phyloP scores from a whole-genome alignment of 2,888 invertebrate species.

The Hypercompe scribonia region DNA sequence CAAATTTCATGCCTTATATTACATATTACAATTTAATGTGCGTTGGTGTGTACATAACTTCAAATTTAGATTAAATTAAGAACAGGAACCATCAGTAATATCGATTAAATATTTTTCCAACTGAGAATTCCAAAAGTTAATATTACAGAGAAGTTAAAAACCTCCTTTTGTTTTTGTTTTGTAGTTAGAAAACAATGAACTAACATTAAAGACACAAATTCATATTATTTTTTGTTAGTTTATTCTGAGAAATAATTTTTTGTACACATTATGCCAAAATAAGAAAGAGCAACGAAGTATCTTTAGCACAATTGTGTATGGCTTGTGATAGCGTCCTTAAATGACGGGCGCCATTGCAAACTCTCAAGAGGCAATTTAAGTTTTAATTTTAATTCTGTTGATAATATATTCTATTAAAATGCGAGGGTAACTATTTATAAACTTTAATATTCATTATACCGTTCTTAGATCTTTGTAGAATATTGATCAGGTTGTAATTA shows the following conservation, averaged over 20 bases:
- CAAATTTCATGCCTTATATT: not conserved
- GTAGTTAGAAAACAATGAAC: not conserved
- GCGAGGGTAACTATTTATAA: not conserved
- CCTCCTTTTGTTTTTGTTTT: not conserved
- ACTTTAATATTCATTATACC: not conserved
- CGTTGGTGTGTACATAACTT: not conserved
- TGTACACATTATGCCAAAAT: not conserved
- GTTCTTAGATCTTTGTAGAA: not conserved
- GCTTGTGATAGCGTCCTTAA: conserved; percentile 33
- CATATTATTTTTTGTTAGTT: not conserved
- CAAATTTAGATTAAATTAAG: not conserved
- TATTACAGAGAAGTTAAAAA: not conserved
- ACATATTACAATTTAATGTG: not conserved
- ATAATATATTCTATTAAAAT: conserved; percentile 37
- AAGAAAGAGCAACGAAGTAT: not conserved
- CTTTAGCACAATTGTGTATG: conserved; percentile 31
- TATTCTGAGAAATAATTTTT: not conserved
- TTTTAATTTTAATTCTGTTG: conserved; percentile 44
- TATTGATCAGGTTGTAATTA: not conserved
- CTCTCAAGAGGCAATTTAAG: conserved; percentile 40
- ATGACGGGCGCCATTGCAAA: conserved; percentile 28
- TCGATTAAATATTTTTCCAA: not conserved
- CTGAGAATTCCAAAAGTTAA: not conserved
- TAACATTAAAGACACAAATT: not conserved
- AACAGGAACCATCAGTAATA: not conserved